Conservation (phyloP, 2,797 vertebrate species). For the Syndactyla subalaris region DNA sequence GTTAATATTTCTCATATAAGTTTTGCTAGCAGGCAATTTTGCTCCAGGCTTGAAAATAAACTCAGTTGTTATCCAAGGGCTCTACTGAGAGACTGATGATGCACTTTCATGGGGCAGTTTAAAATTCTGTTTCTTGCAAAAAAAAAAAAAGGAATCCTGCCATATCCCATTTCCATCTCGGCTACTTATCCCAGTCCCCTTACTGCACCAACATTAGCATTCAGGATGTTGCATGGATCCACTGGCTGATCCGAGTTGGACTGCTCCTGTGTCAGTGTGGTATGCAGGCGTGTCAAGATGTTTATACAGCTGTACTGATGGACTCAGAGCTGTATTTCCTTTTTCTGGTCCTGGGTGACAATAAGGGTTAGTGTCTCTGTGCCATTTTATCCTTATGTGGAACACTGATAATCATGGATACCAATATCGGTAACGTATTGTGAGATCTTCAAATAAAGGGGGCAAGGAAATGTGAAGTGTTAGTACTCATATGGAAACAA, state of each 20-base stretch:
- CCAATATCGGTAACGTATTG: rapidly evolving
- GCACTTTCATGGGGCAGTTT: not conserved
- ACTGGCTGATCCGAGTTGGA: rapidly evolving
- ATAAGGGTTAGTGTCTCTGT: not conserved
- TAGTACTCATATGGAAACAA: not conserved
- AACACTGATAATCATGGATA: not conserved
- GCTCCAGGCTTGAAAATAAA: not conserved
- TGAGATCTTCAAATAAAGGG: not conserved
- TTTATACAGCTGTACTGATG: not conserved
- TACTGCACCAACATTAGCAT: not conserved
- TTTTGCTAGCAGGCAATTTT: not conserved
- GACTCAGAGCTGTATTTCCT: not conserved
- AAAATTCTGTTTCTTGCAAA: not conserved
- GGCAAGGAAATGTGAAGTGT: not conserved
- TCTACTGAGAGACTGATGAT: not conserved
- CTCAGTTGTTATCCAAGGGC: not conserved
- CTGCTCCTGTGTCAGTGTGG: not conserved
- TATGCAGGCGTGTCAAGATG: not conserved
- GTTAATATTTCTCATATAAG: not conserved
- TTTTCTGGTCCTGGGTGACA: not conserved
- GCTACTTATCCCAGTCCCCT: not conserved
- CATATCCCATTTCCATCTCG: not conserved
- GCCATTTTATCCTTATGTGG: not conserved
- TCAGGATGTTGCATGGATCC: rapidly evolving
- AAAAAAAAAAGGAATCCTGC: not conserved